phyloP scores from a whole-genome alignment of 1,140 invertebrate genomes.

The Plutomurus gul region DNA sequence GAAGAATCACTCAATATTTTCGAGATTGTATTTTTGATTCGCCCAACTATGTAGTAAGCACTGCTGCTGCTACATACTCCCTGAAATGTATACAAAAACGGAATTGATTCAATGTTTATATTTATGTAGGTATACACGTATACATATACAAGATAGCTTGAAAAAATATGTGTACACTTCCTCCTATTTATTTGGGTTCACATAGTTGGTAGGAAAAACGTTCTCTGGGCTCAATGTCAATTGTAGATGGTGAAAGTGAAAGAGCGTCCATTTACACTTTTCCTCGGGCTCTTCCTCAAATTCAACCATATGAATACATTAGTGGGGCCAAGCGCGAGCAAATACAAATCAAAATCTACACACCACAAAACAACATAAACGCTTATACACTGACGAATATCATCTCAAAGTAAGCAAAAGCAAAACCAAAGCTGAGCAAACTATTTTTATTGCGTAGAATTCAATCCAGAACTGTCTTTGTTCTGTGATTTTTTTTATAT shows the following conservation, averaged over 20 bases:
- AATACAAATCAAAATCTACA: conserved; percentile 20
- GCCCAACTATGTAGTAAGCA: background rate
- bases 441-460: conserved; percentile 21
- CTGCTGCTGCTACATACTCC: background rate
- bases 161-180: background rate
- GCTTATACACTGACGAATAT: no score
- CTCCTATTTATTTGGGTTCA: background rate
- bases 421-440: conserved; percentile 8
- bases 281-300: background rate
- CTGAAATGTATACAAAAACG: background rate
- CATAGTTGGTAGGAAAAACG: background rate
- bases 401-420: no score
- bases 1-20: background rate
- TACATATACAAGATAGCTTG: background rate
- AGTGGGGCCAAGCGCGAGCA: conserved; percentile 6
- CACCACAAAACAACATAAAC: conserved; percentile 17
- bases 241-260: background rate
- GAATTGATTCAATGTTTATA: background rate
- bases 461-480: conserved; percentile 3
- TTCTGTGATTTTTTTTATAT: background rate
- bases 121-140: background rate
- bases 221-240: background rate
- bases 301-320: conserved; percentile 28
- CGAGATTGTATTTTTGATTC: conserved; percentile 14
- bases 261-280: background rate